These are phyloP conservation scores for Sinohyriopsis cumingii DNA, from an alignment of 2,888 invertebrate genomes.

Conservation along the genomic window DNA sequence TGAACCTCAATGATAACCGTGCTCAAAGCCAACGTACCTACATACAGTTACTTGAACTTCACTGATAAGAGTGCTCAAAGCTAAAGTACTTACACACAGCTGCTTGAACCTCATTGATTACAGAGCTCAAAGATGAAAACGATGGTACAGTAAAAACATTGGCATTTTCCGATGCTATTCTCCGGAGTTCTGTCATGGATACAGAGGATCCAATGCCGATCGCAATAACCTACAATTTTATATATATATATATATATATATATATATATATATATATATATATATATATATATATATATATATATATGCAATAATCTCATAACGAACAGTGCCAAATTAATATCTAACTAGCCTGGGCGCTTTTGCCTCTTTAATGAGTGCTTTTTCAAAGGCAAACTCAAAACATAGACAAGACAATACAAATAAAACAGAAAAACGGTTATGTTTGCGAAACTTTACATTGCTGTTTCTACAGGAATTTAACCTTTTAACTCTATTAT, in stretches of 20 bases:
- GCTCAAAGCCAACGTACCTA: constrained; percentile 13
- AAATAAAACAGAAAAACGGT: no score
- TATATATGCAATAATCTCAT: no score
- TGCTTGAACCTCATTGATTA: constrained; percentile 33
- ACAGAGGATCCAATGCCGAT: constrained; percentile 43
- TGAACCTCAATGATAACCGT: background rate
- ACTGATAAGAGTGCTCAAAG: background rate
- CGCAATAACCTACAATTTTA: constrained; percentile 32
- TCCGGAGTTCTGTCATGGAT: constrained; percentile 21
- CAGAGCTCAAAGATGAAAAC: constrained; percentile 34
- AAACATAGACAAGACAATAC: no score
- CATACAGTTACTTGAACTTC: constrained; percentile 38
- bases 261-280: no score
- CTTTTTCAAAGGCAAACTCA: background rate
- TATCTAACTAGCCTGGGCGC: no score
- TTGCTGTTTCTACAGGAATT: no score
- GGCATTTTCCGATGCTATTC: constrained; percentile 37
- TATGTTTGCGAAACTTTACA: no score
- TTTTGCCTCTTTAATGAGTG: background rate
- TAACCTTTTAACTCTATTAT: no score
- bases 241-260: background rate
- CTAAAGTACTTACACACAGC: constrained; percentile 31
- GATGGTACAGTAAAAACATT: constrained; percentile 42
- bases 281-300: no score
- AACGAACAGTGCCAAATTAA: no score